Percentiles rank a stretch among this genome's conserved stretches.
phyloP scores from a whole-genome alignment of 2,888 invertebrate genomes.

The Mystacides longicornis region DNA sequence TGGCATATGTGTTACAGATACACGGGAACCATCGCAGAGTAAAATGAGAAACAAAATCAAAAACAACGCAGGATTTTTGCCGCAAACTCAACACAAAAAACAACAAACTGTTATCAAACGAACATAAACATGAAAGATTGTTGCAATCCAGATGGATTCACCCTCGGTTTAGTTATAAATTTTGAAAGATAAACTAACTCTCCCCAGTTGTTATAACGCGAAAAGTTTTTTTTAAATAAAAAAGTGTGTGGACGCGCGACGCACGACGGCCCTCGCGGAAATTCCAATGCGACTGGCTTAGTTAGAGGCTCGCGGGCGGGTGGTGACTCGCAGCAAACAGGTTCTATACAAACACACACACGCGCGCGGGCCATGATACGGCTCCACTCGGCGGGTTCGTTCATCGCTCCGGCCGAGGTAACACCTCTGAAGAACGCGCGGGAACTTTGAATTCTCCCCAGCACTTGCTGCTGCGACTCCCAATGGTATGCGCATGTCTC shows the following conservation, averaged over 20 bases:
- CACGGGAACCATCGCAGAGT: not conserved
- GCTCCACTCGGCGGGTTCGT: conserved; percentile 16
- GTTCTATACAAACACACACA: conserved; percentile 26
- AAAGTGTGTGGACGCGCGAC: conserved; percentile 18
- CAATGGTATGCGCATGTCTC: conserved; percentile 22
- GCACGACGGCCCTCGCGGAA: conserved; percentile 20
- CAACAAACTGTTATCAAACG: no score
- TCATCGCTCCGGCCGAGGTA: conserved; percentile 16
- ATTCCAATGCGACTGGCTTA: conserved; percentile 21
- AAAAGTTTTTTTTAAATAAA: not conserved
- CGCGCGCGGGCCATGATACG: conserved; percentile 20
- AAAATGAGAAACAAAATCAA: not conserved
- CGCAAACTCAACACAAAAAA: no score
- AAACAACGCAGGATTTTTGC: not conserved
- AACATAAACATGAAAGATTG: no score
- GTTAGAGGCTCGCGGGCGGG: conserved; percentile 4
- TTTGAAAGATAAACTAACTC: not conserved
- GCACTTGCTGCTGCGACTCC: conserved; percentile 20
- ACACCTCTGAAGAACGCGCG: conserved; percentile 22
- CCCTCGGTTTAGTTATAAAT: no score
- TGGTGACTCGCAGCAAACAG: conserved; percentile 10
- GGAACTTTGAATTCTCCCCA: conserved; percentile 23
- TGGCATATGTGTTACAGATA: conserved; percentile 6
- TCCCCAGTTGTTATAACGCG: not conserved
- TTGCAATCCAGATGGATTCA: no score